Percentiles rank a stretch among this genome's conserved stretches.
phyloP scores from a whole-genome alignment of 2,113 vertebrate species.

The Platanista minor region DNA sequence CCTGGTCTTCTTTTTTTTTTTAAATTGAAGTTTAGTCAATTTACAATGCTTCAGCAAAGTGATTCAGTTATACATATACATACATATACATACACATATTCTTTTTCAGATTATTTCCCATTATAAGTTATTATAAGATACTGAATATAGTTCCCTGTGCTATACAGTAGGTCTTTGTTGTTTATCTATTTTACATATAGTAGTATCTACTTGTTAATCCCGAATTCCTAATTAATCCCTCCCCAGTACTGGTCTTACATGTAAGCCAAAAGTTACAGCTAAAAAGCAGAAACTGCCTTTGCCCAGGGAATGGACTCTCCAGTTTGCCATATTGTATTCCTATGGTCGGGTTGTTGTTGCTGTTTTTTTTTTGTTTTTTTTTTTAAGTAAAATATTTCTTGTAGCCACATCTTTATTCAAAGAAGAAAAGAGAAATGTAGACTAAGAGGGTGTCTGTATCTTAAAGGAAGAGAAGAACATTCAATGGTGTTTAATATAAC shows the following conservation, averaged over 20 bases:
- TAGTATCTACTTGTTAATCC: neutral
- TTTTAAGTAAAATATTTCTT: neutral
- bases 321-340: neutral
- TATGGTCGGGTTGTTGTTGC: neutral
- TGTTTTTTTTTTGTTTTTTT: neutral
- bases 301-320: neutral
- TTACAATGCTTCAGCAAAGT: neutral
- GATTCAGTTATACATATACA: neutral
- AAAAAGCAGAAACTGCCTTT: neutral
- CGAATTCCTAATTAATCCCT: neutral
- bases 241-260: neutral
- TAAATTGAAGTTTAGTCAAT: too few species aligned
- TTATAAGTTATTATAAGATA: neutral
- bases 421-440: neutral
- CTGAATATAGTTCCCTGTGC: too few species aligned
- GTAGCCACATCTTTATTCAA: neutral
- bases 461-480: neutral
- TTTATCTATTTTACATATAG: neutral
- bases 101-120: neutral
- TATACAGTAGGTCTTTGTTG: neutral
- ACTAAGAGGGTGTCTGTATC: neutral
- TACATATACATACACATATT: neutral
- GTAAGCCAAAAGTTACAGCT: neutral
- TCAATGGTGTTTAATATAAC: neutral
- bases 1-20: too few species aligned